Conservation (phyloP, 2,888 invertebrate species). For the Phyto melanocephala region DNA sequence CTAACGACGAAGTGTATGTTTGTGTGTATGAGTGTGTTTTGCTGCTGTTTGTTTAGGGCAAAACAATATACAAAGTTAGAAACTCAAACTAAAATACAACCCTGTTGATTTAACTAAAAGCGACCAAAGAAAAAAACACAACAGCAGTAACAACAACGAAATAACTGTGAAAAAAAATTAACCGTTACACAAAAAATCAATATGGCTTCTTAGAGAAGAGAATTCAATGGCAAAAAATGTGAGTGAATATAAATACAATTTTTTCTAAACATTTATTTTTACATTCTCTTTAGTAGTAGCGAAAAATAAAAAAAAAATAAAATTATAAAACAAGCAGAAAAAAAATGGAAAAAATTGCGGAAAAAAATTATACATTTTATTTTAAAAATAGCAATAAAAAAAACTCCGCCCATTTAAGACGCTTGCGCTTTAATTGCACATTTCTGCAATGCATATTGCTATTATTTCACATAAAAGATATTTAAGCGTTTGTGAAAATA, state of each 20-base stretch:
- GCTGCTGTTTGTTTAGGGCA: not conserved
- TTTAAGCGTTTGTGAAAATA: constrained; percentile 38
- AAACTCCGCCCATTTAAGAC: constrained; percentile 78
- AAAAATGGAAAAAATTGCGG: constrained; percentile 21
- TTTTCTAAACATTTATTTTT: constrained; percentile 18
- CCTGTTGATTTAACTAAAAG: constrained; percentile 49
- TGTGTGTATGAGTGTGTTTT: not conserved
- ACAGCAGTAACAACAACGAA: not conserved
- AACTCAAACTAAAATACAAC: constrained; percentile 50
- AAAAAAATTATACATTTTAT: constrained; percentile 35
- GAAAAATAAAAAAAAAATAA: constrained; percentile 20
- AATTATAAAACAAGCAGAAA: too few relatives aligned
- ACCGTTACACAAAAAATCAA: constrained; percentile 63
- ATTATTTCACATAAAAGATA: constrained; percentile 29
- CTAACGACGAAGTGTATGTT: not conserved
- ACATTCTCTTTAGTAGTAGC: constrained; percentile 20
- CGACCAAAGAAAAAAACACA: constrained; percentile 13
- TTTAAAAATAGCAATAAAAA: constrained; percentile 72
- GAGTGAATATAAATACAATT: constrained; percentile 33
- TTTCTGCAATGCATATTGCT: constrained; percentile 54
- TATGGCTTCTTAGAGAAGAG: constrained; percentile 65
- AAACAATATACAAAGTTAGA: constrained; percentile 14
- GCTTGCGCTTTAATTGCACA: constrained; percentile 68
- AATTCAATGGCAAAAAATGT: not conserved
- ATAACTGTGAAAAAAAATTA: constrained; percentile 10